phyloP scores from a whole-genome alignment of 2,888 invertebrate genomes.

The Mythimna albipuncta region DNA sequence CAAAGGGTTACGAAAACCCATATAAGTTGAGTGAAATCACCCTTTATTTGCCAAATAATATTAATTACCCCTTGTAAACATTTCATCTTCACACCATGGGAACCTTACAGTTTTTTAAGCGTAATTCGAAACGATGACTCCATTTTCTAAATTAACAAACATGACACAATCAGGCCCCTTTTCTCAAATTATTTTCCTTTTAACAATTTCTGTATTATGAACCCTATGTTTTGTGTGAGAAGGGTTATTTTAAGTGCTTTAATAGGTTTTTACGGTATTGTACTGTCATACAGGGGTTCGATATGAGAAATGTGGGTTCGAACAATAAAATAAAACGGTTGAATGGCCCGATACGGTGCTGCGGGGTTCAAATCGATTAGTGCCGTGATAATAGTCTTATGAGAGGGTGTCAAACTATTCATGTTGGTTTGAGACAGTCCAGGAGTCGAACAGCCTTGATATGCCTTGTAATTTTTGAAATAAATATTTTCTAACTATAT shows the following conservation, averaged over 20 bases:
- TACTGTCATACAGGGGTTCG: slow-evolving; percentile 74
- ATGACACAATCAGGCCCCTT: slow-evolving; percentile 77
- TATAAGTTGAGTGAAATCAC: slow-evolving; percentile 3
- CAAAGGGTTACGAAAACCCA: neutral
- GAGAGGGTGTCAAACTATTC: slow-evolving; percentile 65
- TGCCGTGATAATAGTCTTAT: slow-evolving; percentile 82
- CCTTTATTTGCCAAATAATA: slow-evolving; percentile 53
- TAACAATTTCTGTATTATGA: slow-evolving; percentile 25
- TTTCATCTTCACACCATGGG: slow-evolving; percentile 68
- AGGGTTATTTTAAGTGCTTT: slow-evolving; percentile 41
- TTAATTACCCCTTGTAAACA: slow-evolving; percentile 48
- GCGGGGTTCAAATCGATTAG: slow-evolving; percentile 89
- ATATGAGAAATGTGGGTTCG: slow-evolving; percentile 81
- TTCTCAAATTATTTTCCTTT: slow-evolving; percentile 35
- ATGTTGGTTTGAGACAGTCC: slow-evolving; percentile 31
- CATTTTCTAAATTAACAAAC: slow-evolving; percentile 82
- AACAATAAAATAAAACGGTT: slow-evolving; percentile 89
- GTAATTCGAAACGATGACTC: slow-evolving; percentile 72
- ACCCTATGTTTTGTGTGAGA: slow-evolving; percentile 58
- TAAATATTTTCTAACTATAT: too few relatives aligned
- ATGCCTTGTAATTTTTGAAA: neutral
- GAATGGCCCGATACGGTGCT: slow-evolving; percentile 82
- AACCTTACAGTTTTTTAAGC: slow-evolving; percentile 69
- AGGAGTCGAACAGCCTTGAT: neutral
- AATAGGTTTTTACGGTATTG: slow-evolving; percentile 51